A percentile compares a stretch with the other conserved stretches of the same genome.
phyloP scores from a whole-genome alignment of 2,113 vertebrate genomes.

The Capreolus pygargus region DNA sequence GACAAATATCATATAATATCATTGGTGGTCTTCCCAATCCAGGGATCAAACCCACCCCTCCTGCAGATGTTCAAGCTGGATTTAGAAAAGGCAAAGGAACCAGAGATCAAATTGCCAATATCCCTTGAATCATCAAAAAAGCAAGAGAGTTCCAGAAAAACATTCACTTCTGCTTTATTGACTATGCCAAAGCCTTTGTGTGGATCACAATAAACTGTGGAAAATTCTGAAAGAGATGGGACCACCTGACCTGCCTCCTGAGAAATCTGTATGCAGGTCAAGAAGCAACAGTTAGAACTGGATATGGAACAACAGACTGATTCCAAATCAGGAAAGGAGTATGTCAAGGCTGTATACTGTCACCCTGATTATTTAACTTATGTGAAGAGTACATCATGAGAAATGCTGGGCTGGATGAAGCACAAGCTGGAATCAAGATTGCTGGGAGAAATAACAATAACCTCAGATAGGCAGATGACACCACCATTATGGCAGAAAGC shows the following conservation, averaged over 20 bases:
- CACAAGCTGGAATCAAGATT: not conserved
- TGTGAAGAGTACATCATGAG: not conserved
- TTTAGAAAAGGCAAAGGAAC: not conserved
- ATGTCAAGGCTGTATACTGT: rapidly evolving
- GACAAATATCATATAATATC: not conserved
- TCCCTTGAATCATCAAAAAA: not conserved
- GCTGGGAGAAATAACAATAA: not conserved
- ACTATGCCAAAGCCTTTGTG: not conserved
- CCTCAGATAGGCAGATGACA: not conserved
- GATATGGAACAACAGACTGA: not conserved
- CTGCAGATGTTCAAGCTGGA: not conserved
- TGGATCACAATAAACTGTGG: not conserved
- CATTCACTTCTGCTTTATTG: not conserved
- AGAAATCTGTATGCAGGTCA: not conserved
- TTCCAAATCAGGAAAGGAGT: not conserved
- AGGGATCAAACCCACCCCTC: not conserved
- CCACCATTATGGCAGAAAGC: not conserved
- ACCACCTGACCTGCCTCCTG: not conserved
- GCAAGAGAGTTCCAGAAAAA: not conserved
- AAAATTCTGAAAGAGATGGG: not conserved
- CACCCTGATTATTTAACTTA: not conserved
- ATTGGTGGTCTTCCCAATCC: not conserved
- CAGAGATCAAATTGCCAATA: not conserved
- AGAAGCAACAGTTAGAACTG: not conserved
- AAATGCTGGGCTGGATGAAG: not conserved